Percentiles rank a stretch among this genome's conserved stretches.
phyloP scores from a whole-genome alignment of 2,797 vertebrate species.

The Pogonophryne albipinna region DNA sequence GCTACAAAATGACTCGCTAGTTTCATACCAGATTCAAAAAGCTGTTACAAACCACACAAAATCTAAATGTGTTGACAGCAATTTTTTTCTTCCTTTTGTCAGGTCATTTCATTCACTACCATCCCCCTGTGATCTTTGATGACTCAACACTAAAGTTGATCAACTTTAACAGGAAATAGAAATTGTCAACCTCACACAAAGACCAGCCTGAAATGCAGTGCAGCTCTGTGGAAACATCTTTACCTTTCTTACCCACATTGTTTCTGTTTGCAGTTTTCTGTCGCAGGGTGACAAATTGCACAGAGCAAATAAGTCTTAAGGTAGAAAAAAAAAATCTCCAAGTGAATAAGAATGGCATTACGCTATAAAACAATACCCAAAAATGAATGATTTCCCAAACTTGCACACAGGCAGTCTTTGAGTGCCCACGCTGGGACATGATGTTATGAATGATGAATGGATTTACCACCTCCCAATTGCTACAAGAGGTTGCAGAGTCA shows the following conservation, averaged over 20 bases:
- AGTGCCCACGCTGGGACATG: constrained; percentile 41
- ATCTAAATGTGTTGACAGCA: constrained; percentile 44
- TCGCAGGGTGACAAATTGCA: constrained; percentile 30
- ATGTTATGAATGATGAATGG: constrained; percentile 62
- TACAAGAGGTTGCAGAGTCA: constrained; percentile 49
- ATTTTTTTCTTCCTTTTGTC: constrained; percentile 21
- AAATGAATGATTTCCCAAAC: constrained; percentile 55
- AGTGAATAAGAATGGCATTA: constrained; percentile 49
- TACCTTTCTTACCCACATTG: constrained; percentile 27
- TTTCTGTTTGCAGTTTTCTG: constrained; percentile 36
- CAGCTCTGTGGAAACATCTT: constrained; percentile 7
- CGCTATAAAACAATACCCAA: constrained; percentile 56
- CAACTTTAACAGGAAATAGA: constrained; percentile 38
- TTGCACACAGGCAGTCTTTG: constrained; percentile 50
- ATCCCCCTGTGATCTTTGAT: constrained; percentile 35
- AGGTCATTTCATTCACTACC: constrained; percentile 57
- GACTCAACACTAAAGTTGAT: constrained; percentile 51
- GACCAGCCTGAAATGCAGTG: neutral
- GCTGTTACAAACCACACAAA: constrained; percentile 70
- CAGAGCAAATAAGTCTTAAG: constrained; percentile 35
- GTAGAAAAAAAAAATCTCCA: constrained; percentile 12
- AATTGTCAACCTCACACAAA: neutral
- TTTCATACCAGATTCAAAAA: constrained; percentile 50
- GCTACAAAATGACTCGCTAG: constrained; percentile 39
- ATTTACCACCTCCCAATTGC: constrained; percentile 38